phyloP scores from a whole-genome alignment of 2,113 vertebrate genomes.

The Parus major region DNA sequence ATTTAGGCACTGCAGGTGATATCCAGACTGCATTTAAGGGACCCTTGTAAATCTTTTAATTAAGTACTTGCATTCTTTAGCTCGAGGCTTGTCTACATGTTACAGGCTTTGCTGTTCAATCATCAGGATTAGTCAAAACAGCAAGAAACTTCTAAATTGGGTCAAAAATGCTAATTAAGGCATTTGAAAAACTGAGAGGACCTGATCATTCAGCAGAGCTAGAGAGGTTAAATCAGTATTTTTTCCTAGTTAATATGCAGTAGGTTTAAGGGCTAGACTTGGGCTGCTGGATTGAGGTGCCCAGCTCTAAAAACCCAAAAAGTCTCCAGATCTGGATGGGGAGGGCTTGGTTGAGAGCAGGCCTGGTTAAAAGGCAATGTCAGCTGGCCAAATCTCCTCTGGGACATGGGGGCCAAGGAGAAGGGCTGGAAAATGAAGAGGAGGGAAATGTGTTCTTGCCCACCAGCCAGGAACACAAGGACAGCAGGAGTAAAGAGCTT shows the following conservation, averaged over 20 bases:
- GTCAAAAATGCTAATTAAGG: background rate
- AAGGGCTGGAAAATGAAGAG: background rate
- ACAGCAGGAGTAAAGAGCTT: background rate
- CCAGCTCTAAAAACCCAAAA: background rate
- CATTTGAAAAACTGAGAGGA: background rate
- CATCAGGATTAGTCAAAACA: background rate
- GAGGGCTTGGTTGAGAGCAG: background rate
- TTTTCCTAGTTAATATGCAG: background rate
- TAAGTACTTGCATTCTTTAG: background rate
- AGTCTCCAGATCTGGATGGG: background rate
- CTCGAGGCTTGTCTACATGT: background rate
- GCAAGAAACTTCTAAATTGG: background rate
- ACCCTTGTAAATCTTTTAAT: background rate
- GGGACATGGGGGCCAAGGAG: background rate
- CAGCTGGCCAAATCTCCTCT: background rate
- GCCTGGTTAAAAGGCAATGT: rapidly evolving
- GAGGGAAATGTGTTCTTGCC: background rate
- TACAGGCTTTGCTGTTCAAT: background rate
- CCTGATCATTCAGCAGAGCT: background rate
- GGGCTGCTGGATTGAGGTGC: background rate
- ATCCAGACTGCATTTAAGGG: background rate
- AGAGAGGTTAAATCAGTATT: background rate
- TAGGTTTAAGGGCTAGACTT: background rate
- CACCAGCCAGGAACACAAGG: background rate
- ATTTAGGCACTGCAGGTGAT: background rate